Percentiles rank a stretch among this genome's conserved stretches.
These are phyloP conservation scores for Platorchestia sp. DNA, from an alignment of 1,140 invertebrate species.

Conservation along the genomic window DNA sequence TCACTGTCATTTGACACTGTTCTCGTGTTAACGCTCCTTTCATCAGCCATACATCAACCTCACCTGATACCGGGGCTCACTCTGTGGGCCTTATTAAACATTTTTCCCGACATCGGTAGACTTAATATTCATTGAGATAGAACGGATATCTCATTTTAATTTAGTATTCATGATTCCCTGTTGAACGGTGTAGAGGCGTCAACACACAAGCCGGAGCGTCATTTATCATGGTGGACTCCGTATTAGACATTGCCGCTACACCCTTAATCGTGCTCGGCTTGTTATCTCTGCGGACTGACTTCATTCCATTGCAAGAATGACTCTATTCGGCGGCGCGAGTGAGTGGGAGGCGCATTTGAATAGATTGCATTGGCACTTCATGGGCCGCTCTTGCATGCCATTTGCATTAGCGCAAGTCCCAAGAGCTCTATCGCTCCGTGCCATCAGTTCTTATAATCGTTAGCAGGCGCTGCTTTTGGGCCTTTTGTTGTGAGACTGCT, in stretches of 20 bases:
- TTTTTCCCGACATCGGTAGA: not conserved
- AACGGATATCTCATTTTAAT: constrained; percentile 1
- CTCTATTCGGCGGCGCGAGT: constrained; percentile 22
- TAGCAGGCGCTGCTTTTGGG: constrained; percentile 2
- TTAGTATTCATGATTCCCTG: not conserved
- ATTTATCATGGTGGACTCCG: not conserved
- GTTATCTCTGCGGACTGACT: constrained; percentile 2
- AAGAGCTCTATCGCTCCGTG: not conserved
- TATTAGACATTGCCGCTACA: constrained; percentile 17
- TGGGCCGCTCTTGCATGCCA: not conserved
- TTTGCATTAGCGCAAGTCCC: constrained; percentile 29
- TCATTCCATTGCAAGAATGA: constrained; percentile 20
- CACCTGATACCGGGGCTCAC: not conserved
- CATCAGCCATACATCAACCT: not conserved
- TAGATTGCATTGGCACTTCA: constrained; percentile 51
- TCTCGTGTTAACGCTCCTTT: not conserved
- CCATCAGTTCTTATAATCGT: constrained; percentile 8
- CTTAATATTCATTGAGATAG: not conserved
- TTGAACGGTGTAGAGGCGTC: not conserved
- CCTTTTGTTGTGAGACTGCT: not conserved
- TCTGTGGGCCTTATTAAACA: not conserved
- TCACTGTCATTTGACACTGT: not conserved
- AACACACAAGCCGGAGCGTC: not conserved
- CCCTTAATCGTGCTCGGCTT: constrained; percentile 17
- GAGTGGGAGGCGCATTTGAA: constrained; percentile 42